Evolutionary conservation across 1,140 invertebrate species (phyloP), one percentile per base, ranked within the genome.

Genomic region (Drosophila repleta): DNA sequence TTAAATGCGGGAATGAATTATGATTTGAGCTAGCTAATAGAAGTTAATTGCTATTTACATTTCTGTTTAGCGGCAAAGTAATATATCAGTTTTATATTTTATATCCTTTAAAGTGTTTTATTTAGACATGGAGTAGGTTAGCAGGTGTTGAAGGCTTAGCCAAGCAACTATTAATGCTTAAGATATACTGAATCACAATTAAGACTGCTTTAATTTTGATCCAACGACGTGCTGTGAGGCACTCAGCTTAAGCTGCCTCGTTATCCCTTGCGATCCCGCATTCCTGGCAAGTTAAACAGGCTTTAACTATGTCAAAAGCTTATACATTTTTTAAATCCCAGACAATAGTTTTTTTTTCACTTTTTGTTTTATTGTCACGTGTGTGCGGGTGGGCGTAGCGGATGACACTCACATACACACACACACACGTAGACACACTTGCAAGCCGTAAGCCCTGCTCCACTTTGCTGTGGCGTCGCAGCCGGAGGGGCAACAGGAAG

Each of bases 241-340:
- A 15, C 15, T 43, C 8, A 3, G 15, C 39, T 35, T 35, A 35
- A 35, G 32, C 32, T 35, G 32, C 32, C n/a, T 15, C 39, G 2
- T 43, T 17, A 43, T 43, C 39, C 37, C 15, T 3, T 4, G 0
- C 37, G 35, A 32, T 17, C 21, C 29, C 20, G n/a, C 1, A 48
- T 49, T 39, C 1, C 15, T n/a, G 8, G 1, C 21, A 11, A 26
- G 29, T 49, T 66, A 48, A 66, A 8, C 43, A 57, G 17, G 26
- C 35, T 45, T 35, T 48, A 66, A 69, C 61, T 66, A 60, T 66
- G 80, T 60, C 43, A 62, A 48, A 70, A 51, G 52, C 35, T 66
- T 53, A 39, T 84, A 49, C 55, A 75, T 56, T 85, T 78, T 69
- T n/a, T 56, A 85, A 85, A 87, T 75, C 70, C 52, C 63, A 75